Base-by-base conservation (phyloP, 2,113 vertebrate species). In the Noturus placidus region DNA sequence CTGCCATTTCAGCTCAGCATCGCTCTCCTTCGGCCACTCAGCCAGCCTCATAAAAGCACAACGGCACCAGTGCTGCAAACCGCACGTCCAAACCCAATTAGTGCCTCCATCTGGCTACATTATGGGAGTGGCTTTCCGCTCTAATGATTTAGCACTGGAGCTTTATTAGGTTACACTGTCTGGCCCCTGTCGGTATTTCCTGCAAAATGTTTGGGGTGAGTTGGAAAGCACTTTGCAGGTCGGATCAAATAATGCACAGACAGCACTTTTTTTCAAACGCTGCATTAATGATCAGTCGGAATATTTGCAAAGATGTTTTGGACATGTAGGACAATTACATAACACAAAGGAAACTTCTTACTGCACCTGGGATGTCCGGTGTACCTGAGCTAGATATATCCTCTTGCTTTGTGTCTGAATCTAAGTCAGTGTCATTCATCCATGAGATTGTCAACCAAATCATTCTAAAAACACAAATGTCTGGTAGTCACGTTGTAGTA, bases 11-110 rank as follows among this genome's bases (percentile, higher is more conserved):
- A 93, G 92, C 91, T 25, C 63, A 93, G 90, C 90, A 92, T 93
- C 92, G 93, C 95, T 95, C 95, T 94, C 93, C 91, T 86, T 94
- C 93, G 94, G 94, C 94, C 94, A 96, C 96, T 95, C 95, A 96
- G 95, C 95, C 95, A 95, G 95, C 92, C 95, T 92, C 91, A 90
- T 97, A 97, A 98, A 97, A 97, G 92, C 95, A 95, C 94, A 93
- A 90, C 90, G 90, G 89, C 92, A 93, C 92, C 93, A 93, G 92
- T 95, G 96, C 94, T 96, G 94, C 96, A 97, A 96, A 96, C 96
- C 96, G 96, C 95, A 97, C 95, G 95, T 96, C 94, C 94, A 97
- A 97, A 98, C 96, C 96, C 96, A 98, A 98, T 98, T 97, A 98
- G 96, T 93, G 95, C 93, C 94, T 97, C 96, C 96, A 97, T 97